Percentiles rank a stretch among this genome's conserved stretches.
These are phyloP conservation scores for Motacilla tschutschensis DNA, from an alignment of 2,113 vertebrate species.

Conservation along the genomic window DNA sequence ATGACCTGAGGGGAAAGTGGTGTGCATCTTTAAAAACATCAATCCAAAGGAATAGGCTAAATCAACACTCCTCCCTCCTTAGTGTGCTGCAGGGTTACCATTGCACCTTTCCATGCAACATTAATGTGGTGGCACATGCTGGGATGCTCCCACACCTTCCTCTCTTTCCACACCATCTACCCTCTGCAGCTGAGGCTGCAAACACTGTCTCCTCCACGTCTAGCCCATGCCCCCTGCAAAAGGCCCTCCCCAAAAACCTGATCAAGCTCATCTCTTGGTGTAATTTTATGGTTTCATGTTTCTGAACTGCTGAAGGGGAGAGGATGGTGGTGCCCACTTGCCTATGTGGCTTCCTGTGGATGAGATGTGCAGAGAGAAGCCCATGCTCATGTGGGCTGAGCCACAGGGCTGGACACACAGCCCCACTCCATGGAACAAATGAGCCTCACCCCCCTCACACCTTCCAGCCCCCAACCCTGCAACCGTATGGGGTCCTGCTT, in stretches of 20 bases:
- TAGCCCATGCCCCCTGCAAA: background rate
- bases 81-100: background rate
- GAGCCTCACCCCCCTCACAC: background rate
- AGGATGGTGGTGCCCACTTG: fast-evolving
- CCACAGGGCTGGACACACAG: background rate
- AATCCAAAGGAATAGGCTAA: slow-evolving; percentile 33
- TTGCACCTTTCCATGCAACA: background rate
- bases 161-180: background rate
- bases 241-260: background rate
- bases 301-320: slow-evolving; percentile 26
- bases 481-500: fast-evolving
- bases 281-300: background rate
- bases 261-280: background rate
- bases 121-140: background rate
- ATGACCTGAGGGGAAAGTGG: slow-evolving; percentile 1
- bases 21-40: slow-evolving; percentile 25
- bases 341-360: background rate
- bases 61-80: slow-evolving; percentile 16
- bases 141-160: slow-evolving; percentile 13
- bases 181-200: background rate
- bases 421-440: background rate
- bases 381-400: too few relatives aligned
- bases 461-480: background rate
- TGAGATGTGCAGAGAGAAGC: fast-evolving
- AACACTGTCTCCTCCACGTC: background rate